Evolutionary conservation across 2,797 vertebrate genomes (phyloP).

Genomic region (Cetoscarus ocellatus): DNA sequence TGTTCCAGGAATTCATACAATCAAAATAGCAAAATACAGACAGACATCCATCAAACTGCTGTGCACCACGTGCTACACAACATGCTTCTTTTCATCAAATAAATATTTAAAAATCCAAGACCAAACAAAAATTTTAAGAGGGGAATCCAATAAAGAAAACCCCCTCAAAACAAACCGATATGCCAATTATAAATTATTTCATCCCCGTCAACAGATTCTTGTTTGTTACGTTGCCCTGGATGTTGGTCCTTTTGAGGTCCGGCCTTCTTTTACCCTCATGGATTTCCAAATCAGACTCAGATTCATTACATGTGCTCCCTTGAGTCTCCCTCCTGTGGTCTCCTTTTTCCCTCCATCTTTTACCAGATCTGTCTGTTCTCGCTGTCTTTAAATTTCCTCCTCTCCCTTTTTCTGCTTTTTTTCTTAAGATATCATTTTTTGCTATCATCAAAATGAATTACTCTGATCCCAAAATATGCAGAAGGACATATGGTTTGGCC

Average conservation of each 20-base stretch:
- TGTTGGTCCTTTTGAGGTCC: constrained; percentile 77
- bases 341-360: constrained; percentile 35
- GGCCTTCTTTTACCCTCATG: constrained; percentile 74
- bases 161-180: constrained; percentile 44
- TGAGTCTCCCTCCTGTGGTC: constrained; percentile 32
- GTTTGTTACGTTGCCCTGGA: constrained; percentile 75
- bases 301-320: constrained; percentile 70
- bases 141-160: constrained; percentile 40
- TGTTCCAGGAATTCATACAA: no score
- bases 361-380: constrained; percentile 36
- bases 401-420: constrained; percentile 14
- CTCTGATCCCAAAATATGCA: constrained; percentile 78
- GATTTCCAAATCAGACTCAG: constrained; percentile 75
- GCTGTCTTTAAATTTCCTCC: constrained; percentile 40
- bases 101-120: no score
- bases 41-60: no score
- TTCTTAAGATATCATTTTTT: constrained; percentile 66
- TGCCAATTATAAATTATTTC: constrained; percentile 80
- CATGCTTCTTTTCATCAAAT: no score
- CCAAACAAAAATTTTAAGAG: no score
- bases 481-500: constrained; percentile 80
- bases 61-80: no score
- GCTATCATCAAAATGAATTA: constrained; percentile 77
- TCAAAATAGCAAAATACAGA: no score
- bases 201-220: constrained; percentile 62